phyloP scores from a whole-genome alignment of 2,797 vertebrate species.

The Squalus acanthias region DNA sequence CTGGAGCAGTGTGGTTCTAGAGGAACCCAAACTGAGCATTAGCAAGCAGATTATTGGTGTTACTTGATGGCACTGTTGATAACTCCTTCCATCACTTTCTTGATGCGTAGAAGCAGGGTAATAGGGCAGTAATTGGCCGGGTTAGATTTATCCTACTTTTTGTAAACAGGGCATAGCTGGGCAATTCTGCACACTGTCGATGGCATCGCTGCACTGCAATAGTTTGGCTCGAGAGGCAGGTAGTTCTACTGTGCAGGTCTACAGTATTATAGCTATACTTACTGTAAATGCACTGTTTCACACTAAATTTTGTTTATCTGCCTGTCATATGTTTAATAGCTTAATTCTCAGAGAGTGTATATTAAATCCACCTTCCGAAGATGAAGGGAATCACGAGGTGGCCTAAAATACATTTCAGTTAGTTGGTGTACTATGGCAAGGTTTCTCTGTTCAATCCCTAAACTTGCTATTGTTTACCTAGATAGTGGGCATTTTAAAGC shows the following conservation, averaged over 20 bases:
- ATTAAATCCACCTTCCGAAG: not conserved
- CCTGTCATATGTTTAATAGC: not conserved
- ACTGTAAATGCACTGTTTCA: not conserved
- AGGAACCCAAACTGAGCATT: not conserved
- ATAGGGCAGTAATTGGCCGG: not conserved
- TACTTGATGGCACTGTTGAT: not conserved
- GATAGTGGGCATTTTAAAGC: not conserved
- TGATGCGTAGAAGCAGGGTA: not conserved
- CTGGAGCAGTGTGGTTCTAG: not conserved
- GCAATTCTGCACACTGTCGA: not conserved
- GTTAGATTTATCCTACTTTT: not conserved
- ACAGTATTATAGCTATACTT: not conserved
- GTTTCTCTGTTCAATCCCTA: not conserved
- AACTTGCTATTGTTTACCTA: not conserved
- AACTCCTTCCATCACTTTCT: not conserved
- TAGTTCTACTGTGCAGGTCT: not conserved
- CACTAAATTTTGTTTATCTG: not conserved
- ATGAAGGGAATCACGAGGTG: not conserved
- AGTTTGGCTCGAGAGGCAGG: not conserved
- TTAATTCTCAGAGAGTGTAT: not conserved
- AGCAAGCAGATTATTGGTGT: not conserved
- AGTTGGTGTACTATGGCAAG: not conserved
- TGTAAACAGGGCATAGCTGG: not conserved
- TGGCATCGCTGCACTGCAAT: not conserved
- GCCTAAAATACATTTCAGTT: not conserved